phyloP scores from a whole-genome alignment of 35 echinoderm and acorn worm genomes.

The Acanthaster planci region DNA sequence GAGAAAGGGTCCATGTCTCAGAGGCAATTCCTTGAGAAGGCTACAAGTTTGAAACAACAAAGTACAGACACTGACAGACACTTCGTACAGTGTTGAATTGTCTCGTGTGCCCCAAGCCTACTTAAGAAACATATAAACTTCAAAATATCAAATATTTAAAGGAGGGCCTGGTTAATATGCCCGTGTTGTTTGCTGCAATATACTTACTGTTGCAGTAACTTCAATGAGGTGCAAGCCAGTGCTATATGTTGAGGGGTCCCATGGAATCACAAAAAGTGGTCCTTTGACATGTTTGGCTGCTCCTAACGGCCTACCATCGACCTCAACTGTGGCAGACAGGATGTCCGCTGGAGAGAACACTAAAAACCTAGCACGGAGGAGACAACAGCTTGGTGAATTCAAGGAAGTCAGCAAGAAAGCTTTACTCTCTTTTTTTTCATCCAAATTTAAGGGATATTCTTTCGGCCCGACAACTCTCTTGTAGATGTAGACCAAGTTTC shows the following conservation, averaged over 20 bases:
- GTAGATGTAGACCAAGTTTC: no score
- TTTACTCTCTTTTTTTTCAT: no score
- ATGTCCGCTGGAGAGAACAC: conserved; percentile 79
- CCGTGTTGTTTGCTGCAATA: not conserved
- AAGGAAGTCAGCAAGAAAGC: no score
- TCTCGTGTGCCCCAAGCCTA: not conserved
- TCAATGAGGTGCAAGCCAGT: conserved; percentile 71
- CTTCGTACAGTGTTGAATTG: no score
- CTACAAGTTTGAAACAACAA: no score
- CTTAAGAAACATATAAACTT: not conserved
- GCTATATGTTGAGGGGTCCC: conserved; percentile 70
- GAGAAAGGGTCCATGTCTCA: no score
- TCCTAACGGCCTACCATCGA: conserved; percentile 67
- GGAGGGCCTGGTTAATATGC: no score
- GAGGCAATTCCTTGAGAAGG: no score
- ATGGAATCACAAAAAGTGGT: conserved; percentile 81
- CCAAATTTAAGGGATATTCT: no score
- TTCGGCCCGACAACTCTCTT: no score
- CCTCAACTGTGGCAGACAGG: conserved; percentile 49
- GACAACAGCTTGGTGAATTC: not conserved
- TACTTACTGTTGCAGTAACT: conserved; percentile 85
- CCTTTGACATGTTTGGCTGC: conserved; percentile 72
- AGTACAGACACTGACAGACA: no score
- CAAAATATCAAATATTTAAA: not conserved
- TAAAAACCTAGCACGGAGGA: conserved; percentile 61